A percentile compares a stretch with the other conserved stretches of the same genome.
Evolutionary conservation across 2,888 invertebrate genomes (phyloP).

Genomic region (Ferdinandea cuprea): DNA sequence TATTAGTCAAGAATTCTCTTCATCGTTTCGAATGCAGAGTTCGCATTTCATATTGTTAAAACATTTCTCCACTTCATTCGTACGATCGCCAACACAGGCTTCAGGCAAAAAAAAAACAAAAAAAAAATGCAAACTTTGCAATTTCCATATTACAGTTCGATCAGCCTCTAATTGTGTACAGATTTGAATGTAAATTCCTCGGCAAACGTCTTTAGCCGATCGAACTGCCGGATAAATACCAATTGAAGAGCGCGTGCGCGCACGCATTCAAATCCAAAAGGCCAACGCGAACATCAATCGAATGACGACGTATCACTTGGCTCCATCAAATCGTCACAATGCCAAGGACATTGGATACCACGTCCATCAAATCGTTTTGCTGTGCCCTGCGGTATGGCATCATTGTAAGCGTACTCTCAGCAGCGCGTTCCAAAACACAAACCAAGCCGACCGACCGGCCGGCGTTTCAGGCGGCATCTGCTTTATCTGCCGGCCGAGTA

Average conservation of each 20-base stretch:
- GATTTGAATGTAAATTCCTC: slow-evolving; percentile 9
- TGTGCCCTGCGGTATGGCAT: slow-evolving; percentile 9
- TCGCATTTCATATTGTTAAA: too few species aligned
- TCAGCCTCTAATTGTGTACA: neutral
- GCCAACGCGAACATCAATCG: neutral
- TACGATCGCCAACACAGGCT: too few species aligned
- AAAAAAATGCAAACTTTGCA: neutral
- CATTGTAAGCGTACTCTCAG: slow-evolving; percentile 23
- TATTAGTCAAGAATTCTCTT: too few species aligned
- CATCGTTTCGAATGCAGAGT: too few species aligned
- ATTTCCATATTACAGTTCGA: neutral
- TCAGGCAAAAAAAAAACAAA: too few species aligned
- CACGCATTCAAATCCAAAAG: slow-evolving; percentile 15
- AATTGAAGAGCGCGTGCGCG: neutral
- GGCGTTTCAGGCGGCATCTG: slow-evolving; percentile 50
- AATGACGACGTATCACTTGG: slow-evolving; percentile 13
- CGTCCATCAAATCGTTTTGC: slow-evolving; percentile 21
- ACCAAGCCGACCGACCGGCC: slow-evolving; percentile 16
- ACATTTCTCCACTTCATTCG: too few species aligned
- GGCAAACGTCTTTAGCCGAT: neutral
- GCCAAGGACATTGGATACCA: slow-evolving; percentile 52
- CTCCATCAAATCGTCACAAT: slow-evolving; percentile 46
- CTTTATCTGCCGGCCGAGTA: slow-evolving; percentile 48
- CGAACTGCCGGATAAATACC: neutral
- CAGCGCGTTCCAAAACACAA: too few species aligned